Conservation (phyloP, 2,888 invertebrate species). For the Dermolepida albohirtum region DNA sequence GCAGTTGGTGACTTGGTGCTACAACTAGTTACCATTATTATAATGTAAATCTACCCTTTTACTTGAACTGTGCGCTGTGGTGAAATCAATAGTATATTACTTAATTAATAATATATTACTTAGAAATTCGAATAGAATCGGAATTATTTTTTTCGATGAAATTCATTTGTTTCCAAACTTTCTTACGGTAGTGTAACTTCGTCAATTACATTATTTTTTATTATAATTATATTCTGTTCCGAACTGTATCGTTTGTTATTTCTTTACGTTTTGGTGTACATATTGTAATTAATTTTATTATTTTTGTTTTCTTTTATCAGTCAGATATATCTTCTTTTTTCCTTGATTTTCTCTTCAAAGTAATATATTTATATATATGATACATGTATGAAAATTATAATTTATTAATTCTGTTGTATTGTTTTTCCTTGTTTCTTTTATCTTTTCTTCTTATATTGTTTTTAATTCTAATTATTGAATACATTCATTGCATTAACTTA, state of each 20-base stretch:
- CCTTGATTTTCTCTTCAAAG: background rate
- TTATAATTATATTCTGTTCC: conserved; percentile 4
- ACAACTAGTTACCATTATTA: no score
- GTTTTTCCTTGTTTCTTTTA: conserved; percentile 27
- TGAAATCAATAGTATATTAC: no score
- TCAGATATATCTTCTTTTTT: background rate
- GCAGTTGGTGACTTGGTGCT: no score
- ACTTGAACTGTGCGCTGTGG: no score
- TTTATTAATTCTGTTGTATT: conserved; percentile 19
- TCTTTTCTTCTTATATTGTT: conserved; percentile 18
- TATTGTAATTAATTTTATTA: background rate
- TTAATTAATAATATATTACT: no score
- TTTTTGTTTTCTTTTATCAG: conserved; percentile 20
- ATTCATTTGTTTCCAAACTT: no score
- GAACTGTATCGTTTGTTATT: conserved; percentile 13
- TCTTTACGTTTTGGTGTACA: conserved; percentile 15
- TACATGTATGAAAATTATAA: conserved; percentile 15
- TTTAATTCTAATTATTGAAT: conserved; percentile 23
- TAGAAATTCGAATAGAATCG: no score
- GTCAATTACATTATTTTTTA: conserved; percentile 7
- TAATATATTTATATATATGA: conserved; percentile 10
- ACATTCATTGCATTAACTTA: conserved; percentile 22
- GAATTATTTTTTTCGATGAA: no score
- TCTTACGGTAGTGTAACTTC: background rate
- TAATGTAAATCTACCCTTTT: no score